Percentiles rank a stretch among this genome's conserved stretches.
phyloP scores from a whole-genome alignment of 2,888 invertebrate genomes.

The Drosophila gaucha region DNA sequence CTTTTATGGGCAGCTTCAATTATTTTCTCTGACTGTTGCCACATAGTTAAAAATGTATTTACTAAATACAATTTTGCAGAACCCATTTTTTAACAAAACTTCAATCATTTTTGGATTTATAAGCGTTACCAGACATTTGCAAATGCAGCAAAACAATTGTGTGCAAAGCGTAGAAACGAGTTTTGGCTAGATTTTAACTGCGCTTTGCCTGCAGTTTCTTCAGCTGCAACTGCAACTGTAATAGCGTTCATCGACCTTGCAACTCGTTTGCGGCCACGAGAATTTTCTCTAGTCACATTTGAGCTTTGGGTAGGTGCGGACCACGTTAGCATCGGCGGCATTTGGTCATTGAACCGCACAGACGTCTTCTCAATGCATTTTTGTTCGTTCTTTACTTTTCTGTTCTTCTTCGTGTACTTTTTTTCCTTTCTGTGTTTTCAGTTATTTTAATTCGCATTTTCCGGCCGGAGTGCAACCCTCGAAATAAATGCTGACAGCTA shows the following conservation, averaged over 20 bases:
- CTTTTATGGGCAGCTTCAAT: not conserved
- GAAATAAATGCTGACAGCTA: slow-evolving; percentile 44
- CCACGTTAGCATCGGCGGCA: slow-evolving; percentile 60
- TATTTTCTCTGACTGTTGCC: slow-evolving; percentile 1
- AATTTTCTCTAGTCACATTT: slow-evolving; percentile 35
- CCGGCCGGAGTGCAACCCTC: slow-evolving; percentile 44
- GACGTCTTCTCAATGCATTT: slow-evolving; percentile 34
- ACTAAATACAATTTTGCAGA: too few species aligned
- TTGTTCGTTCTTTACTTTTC: not conserved
- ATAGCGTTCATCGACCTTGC: slow-evolving; percentile 84
- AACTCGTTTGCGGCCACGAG: slow-evolving; percentile 78
- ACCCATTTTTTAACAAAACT: too few species aligned
- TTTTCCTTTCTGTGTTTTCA: slow-evolving; percentile 25
- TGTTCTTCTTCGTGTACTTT: not conserved
- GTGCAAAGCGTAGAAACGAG: slow-evolving; percentile 48
- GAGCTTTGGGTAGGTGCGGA: slow-evolving; percentile 51
- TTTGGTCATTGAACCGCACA: slow-evolving; percentile 68
- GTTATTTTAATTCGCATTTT: slow-evolving; percentile 49
- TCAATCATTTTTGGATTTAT: not conserved
- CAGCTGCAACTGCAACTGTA: slow-evolving; percentile 32
- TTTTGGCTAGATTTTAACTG: slow-evolving; percentile 45
- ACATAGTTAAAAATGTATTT: not conserved
- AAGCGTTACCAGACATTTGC: slow-evolving; percentile 15
- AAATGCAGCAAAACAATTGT: slow-evolving; percentile 6
- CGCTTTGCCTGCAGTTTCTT: slow-evolving; percentile 28